Evolutionary conservation across 2,797 vertebrate species (phyloP).

Genomic region (Rhabdomys pumilio): DNA sequence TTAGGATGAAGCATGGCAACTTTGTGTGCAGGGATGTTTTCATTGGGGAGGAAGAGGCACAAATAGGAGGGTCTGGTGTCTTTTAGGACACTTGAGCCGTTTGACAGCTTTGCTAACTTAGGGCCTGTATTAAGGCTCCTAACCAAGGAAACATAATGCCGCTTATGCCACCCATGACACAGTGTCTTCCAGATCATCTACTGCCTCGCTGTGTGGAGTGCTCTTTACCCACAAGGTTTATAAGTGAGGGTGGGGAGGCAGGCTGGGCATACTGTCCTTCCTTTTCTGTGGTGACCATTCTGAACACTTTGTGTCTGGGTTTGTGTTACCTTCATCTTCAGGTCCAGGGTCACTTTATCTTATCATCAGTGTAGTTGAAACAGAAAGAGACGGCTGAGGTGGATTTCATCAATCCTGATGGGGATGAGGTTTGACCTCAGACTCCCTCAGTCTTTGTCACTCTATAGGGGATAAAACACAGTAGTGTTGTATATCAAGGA

Average conservation of each 20-base stretch:
- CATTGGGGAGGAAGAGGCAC: not conserved
- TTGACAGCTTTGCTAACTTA: not conserved
- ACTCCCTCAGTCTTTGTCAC: not conserved
- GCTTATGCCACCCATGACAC: not conserved
- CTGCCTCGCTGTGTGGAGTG: not conserved
- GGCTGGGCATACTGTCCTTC: not conserved
- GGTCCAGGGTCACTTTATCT: constrained; percentile 52
- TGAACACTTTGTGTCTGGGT: not conserved
- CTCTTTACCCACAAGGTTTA: not conserved
- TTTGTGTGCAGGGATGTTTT: not conserved
- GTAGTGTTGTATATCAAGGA: not conserved
- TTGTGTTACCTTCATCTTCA: constrained; percentile 28
- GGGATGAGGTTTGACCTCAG: constrained; percentile 24
- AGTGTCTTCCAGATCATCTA: not conserved
- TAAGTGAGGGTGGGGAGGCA: not conserved
- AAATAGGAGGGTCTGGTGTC: not conserved
- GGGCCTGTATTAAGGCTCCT: not conserved
- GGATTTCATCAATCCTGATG: constrained; percentile 71
- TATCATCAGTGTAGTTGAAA: constrained; percentile 74
- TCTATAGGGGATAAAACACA: constrained; percentile 15
- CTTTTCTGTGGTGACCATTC: not conserved
- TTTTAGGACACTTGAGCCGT: not conserved
- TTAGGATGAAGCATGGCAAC: not conserved
- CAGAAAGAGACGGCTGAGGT: constrained; percentile 47
- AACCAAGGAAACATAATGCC: not conserved